Conservation (phyloP, 2,113 vertebrate genomes). For the Ivindomyrus marchei region DNA sequence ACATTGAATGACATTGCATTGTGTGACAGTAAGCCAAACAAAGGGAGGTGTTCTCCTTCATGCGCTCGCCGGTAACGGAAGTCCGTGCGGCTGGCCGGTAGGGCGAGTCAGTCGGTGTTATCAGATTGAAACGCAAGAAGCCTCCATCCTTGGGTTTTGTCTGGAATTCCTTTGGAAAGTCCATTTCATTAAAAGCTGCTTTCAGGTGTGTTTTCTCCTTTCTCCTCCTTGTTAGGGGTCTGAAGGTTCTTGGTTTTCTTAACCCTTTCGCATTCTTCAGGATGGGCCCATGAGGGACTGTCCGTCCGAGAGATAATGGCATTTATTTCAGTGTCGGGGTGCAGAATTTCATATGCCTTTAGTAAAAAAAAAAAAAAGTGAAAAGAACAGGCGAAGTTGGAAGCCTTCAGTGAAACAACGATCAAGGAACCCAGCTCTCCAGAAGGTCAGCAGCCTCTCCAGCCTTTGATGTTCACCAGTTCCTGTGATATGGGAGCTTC, state of each 20-base stretch:
- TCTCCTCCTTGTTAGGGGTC: not conserved
- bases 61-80: slow-evolving; percentile 40
- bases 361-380: not conserved
- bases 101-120: slow-evolving; percentile 49
- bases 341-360: not conserved
- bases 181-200: slow-evolving; percentile 41
- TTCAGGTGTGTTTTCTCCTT: slow-evolving; percentile 27
- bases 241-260: slow-evolving; percentile 10
- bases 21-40: slow-evolving; percentile 35
- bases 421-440: not conserved
- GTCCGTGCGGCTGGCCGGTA: not conserved
- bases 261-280: slow-evolving; percentile 19
- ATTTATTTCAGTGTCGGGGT: not conserved
- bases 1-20: slow-evolving; percentile 39
- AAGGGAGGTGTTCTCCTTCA: slow-evolving; percentile 42
- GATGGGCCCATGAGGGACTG: not conserved
- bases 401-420: not conserved
- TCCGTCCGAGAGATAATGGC: not conserved
- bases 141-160: slow-evolving; percentile 44
- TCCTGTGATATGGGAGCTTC: slow-evolving; percentile 9
- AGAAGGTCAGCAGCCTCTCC: slow-evolving; percentile 2
- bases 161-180: slow-evolving; percentile 45
- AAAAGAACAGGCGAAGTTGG: slow-evolving; percentile 1
- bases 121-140: slow-evolving; percentile 61
- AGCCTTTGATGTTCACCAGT: not conserved